Evolutionary conservation across 2,888 invertebrate species (phyloP).

Genomic region (Artemia sinica): DNA sequence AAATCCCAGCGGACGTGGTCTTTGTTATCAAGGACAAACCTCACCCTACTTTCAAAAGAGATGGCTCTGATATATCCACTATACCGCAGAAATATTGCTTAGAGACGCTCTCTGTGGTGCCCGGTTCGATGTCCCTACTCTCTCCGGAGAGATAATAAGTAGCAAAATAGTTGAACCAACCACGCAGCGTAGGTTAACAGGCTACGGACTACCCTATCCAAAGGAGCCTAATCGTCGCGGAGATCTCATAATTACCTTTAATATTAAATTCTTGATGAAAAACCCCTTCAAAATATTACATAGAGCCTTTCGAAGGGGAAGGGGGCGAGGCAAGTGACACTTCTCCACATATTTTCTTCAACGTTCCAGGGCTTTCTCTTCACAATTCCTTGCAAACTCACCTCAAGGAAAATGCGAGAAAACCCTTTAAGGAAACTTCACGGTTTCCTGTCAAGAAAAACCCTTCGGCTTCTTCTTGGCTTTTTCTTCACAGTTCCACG

Average conservation of each 20-base stretch:
- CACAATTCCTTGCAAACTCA: no score
- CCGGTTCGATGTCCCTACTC: constrained; percentile 67
- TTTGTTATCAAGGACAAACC: constrained; percentile 92
- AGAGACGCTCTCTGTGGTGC: constrained; percentile 85
- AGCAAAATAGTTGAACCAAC: constrained; percentile 74
- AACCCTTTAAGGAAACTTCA: no score
- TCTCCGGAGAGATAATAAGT: constrained; percentile 59
- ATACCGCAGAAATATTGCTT: constrained; percentile 62
- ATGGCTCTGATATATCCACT: constrained; percentile 82
- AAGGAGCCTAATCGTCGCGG: constrained; percentile 80
- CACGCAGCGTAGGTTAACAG: constrained; percentile 69
- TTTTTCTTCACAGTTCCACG: no score
- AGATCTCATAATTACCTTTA: constrained; percentile 79
- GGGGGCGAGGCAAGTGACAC: no score
- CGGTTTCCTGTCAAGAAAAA: no score
- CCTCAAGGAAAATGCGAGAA: no score
- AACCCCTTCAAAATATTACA: no score
- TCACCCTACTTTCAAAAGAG: constrained; percentile 72
- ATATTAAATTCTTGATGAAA: constrained; percentile 86
- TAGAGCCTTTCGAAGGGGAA: no score
- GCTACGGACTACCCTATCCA: constrained; percentile 77
- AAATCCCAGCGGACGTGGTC: constrained; percentile 87
- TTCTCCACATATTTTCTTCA: no score
- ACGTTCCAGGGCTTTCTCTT: no score
- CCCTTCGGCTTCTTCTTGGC: no score